Evolutionary conservation across 2,888 invertebrate species (phyloP).

Genomic region (Rosalia funebris): DNA sequence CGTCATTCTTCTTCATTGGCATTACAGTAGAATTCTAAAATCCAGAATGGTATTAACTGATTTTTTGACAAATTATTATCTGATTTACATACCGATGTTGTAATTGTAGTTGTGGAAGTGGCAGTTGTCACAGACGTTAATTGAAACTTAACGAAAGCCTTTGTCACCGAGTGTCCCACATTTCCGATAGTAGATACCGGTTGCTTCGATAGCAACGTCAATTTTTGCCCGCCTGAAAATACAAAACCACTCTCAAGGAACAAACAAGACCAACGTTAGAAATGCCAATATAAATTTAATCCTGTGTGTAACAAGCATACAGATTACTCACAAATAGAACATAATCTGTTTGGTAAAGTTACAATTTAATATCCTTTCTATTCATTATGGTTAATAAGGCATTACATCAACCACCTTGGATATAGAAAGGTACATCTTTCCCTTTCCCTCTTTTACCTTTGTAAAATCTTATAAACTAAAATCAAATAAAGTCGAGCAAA

Average conservation of each 20-base stretch:
- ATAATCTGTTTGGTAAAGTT: slow-evolving; percentile 26
- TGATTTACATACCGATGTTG: slow-evolving; percentile 48
- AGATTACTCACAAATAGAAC: slow-evolving; percentile 23
- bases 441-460: neutral
- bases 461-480: neutral
- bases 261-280: slow-evolving; percentile 5
- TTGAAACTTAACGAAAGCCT: slow-evolving; percentile 62
- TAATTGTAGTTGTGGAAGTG: slow-evolving; percentile 49
- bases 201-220: slow-evolving; percentile 69
- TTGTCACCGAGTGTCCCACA: slow-evolving; percentile 54
- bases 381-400: slow-evolving; percentile 23
- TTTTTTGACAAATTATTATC: neutral
- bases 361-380: slow-evolving; percentile 39
- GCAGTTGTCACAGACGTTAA: slow-evolving; percentile 57
- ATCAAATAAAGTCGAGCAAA: slow-evolving; percentile 8
- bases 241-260: neutral
- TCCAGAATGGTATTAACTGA: slow-evolving; percentile 4
- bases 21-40: slow-evolving; percentile 20
- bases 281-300: neutral
- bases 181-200: slow-evolving; percentile 63
- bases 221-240: slow-evolving; percentile 65
- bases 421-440: slow-evolving; percentile 33
- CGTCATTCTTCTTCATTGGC: slow-evolving; percentile 40
- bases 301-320: slow-evolving; percentile 40
- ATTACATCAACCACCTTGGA: neutral